phyloP scores from a whole-genome alignment of 1,140 invertebrate genomes.

The Cepaea nemoralis region DNA sequence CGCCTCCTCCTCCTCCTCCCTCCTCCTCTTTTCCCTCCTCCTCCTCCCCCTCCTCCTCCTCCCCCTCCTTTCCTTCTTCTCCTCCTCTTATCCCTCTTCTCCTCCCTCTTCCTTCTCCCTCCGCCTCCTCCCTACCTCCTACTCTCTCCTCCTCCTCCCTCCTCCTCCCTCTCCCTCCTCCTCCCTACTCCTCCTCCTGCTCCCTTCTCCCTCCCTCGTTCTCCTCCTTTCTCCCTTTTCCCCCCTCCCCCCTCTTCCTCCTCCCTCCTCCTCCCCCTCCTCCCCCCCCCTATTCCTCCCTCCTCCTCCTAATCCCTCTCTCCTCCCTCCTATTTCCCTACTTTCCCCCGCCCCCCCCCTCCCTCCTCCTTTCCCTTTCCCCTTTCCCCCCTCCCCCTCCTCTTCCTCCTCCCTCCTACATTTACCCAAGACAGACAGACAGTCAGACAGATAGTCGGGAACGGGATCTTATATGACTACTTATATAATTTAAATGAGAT shows the following conservation, averaged over 20 bases:
- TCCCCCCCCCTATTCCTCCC: not conserved
- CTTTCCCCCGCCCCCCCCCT: constrained; percentile 4
- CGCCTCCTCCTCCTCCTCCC: no score
- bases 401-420: not conserved
- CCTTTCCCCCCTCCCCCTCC: not conserved
- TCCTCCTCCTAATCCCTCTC: no score
- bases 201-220: no score
- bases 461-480: no score
- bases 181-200: no score
- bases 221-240: no score
- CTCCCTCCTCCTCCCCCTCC: not conserved
- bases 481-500: no score
- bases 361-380: not conserved
- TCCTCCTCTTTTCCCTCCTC: not conserved
- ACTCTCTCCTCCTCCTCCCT: constrained; percentile 1
- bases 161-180: not conserved
- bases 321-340: not conserved
- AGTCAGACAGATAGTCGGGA: no score
- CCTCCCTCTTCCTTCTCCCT: no score
- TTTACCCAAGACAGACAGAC: no score
- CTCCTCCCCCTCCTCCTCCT: not conserved
- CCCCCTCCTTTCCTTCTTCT: not conserved
- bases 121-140: no score
- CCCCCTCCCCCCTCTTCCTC: not conserved
- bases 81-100: no score